Conservation (phyloP, 2,113 vertebrate genomes). For the Aldabrachelys gigantea region DNA sequence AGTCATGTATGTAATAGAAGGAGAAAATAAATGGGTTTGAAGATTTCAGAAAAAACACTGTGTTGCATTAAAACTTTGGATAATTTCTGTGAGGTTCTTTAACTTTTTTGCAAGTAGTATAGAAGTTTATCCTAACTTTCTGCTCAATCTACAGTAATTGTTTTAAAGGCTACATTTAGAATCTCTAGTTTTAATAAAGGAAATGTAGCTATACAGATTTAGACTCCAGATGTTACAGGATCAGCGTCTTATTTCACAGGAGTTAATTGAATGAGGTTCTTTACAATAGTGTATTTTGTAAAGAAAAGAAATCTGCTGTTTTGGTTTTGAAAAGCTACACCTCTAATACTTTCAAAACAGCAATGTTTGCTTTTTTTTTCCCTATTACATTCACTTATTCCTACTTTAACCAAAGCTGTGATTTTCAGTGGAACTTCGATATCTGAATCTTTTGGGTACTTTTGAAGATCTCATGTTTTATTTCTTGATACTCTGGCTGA, state of each 20-base stretch:
- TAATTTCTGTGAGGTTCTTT: too few relatives aligned
- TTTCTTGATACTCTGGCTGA: not conserved
- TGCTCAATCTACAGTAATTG: too few relatives aligned
- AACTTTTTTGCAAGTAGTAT: too few relatives aligned
- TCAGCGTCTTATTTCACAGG: not conserved
- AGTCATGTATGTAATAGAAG: not conserved
- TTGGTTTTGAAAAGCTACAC: not conserved
- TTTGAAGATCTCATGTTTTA: not conserved
- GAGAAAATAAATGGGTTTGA: not conserved
- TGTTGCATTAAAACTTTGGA: not conserved
- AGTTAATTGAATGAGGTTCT: not conserved
- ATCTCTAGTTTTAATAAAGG: not conserved
- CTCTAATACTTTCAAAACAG: not conserved
- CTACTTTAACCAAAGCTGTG: not conserved
- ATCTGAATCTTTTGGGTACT: not conserved
- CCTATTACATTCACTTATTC: too few relatives aligned
- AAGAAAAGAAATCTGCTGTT: not conserved
- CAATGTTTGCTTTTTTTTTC: not conserved
- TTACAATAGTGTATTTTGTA: not conserved
- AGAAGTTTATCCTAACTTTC: too few relatives aligned
- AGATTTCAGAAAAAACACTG: accelerated
- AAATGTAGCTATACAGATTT: not conserved
- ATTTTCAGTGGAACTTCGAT: not conserved
- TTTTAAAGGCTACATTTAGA: too few relatives aligned
- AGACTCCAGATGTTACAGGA: not conserved